Conservation (phyloP, 2,797 vertebrate genomes). For the Anomalospiza imberbis region DNA sequence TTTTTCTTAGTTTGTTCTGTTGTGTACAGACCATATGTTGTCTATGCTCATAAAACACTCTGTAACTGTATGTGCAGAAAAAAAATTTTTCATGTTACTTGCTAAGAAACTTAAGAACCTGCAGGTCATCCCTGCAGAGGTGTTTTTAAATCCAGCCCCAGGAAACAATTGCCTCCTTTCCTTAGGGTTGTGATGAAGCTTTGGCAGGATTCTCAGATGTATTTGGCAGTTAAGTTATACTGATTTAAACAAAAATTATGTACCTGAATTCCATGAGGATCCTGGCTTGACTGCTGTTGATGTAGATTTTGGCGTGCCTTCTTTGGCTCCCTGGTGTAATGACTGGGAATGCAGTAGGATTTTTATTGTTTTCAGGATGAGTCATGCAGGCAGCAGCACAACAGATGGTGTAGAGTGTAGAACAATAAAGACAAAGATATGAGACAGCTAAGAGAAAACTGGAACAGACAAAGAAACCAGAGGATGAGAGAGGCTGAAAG, state of each 20-base stretch:
- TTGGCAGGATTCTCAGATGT: slow-evolving; percentile 19
- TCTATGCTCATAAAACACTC: slow-evolving; percentile 21
- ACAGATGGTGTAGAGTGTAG: slow-evolving; percentile 1
- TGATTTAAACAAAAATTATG: slow-evolving; percentile 44
- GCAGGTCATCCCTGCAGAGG: slow-evolving; percentile 21
- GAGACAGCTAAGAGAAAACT: slow-evolving; percentile 13
- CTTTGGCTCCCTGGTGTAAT: neutral
- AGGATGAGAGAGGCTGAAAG: neutral
- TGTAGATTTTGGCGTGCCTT: slow-evolving; percentile 19
- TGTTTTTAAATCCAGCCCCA: slow-evolving; percentile 36
- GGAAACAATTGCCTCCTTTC: slow-evolving; percentile 21
- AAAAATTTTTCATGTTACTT: neutral
- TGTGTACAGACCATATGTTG: neutral
- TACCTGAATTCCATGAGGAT: slow-evolving; percentile 28
- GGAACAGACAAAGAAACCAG: neutral
- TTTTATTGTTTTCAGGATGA: slow-evolving; percentile 49
- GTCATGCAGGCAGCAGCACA: slow-evolving; percentile 44
- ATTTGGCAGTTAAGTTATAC: slow-evolving; percentile 13
- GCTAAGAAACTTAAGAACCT: slow-evolving; percentile 12
- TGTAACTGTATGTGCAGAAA: neutral
- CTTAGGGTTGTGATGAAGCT: neutral
- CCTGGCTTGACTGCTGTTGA: slow-evolving; percentile 9
- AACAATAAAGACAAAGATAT: slow-evolving; percentile 21
- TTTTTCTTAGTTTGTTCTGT: neutral
- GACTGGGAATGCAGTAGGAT: slow-evolving; percentile 4